A percentile compares a stretch with the other conserved stretches of the same genome.
phyloP scores from a whole-genome alignment of 2,888 invertebrate genomes.

The Brachypterus glaber region DNA sequence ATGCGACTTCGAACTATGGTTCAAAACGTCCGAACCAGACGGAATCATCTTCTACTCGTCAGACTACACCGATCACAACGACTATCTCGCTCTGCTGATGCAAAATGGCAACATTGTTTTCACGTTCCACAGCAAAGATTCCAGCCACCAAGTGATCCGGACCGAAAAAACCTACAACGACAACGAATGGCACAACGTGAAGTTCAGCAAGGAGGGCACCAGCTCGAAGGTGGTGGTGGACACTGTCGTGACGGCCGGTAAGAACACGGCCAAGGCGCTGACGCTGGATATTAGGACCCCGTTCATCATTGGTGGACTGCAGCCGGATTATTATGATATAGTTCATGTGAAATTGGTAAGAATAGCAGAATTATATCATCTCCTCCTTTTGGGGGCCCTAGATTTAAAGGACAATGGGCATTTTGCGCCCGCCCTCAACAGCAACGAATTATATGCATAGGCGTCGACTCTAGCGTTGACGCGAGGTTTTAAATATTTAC shows the following conservation, averaged over 20 bases:
- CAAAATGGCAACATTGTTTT: conserved; percentile 62
- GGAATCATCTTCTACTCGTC: conserved; percentile 79
- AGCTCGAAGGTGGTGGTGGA: conserved; percentile 61
- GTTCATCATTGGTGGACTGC: conserved; percentile 75
- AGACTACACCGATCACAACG: conserved; percentile 41
- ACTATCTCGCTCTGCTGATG: conserved; percentile 65
- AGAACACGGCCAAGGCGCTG: conserved; percentile 35
- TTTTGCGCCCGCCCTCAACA: no score
- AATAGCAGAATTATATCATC: no score
- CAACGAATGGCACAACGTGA: conserved; percentile 69
- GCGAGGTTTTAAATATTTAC: no score
- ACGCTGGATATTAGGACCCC: conserved; percentile 52
- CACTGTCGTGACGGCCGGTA: conserved; percentile 39
- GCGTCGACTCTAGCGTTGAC: no score
- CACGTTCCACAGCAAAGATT: no score
- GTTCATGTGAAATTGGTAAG: conserved; percentile 36
- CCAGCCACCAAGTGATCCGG: no score
- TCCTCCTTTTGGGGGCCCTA: no score
- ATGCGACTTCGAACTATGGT: conserved; percentile 66
- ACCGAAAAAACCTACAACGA: conserved; percentile 57
- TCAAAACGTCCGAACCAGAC: conserved; percentile 65
- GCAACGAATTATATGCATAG: no score
- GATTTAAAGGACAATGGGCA: no score
- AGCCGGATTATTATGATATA: conserved; percentile 40
- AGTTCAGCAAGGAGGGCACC: conserved; percentile 53